phyloP scores from a whole-genome alignment of 2,113 vertebrate species.

The Macquaria australasica region DNA sequence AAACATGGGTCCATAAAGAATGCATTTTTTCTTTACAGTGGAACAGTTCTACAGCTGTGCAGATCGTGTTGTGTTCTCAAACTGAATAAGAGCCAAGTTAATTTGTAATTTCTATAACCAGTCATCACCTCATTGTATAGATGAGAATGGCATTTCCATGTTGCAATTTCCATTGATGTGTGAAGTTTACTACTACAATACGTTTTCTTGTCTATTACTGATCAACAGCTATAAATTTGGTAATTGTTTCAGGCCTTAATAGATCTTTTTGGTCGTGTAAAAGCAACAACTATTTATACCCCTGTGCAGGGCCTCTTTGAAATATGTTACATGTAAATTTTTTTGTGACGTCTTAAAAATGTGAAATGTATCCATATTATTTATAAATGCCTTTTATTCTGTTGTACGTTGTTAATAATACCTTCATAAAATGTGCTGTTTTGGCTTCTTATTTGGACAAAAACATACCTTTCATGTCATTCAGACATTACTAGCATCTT shows the following conservation, averaged over 20 bases:
- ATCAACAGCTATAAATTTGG: conserved; percentile 39
- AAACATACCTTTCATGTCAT: conserved; percentile 6
- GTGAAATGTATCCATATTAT: conserved; percentile 82
- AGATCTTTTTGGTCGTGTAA: conserved; percentile 73
- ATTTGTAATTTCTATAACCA: conserved; percentile 37
- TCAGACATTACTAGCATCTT: not conserved
- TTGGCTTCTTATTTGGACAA: conserved; percentile 25
- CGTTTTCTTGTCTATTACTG: conserved; percentile 23
- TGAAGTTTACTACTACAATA: conserved; percentile 38
- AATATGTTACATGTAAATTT: conserved; percentile 68
- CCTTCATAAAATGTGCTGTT: conserved; percentile 65
- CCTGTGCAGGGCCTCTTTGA: conserved; percentile 58
- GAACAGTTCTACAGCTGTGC: conserved; percentile 8
- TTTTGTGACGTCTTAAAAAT: conserved; percentile 78
- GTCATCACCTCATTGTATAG: conserved; percentile 25
- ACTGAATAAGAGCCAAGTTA: conserved; percentile 35
- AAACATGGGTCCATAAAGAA: conserved; percentile 12
- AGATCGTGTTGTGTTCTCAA: conserved; percentile 5
- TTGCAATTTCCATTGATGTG: conserved; percentile 30
- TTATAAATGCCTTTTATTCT: conserved; percentile 83
- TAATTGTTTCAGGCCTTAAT: conserved; percentile 67
- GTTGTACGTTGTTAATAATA: conserved; percentile 78
- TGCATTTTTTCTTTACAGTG: not conserved
- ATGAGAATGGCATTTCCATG: conserved; percentile 22
- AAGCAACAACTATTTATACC: conserved; percentile 79